These are phyloP conservation scores for Cebidichthys violaceus DNA, from an alignment of 2,113 vertebrate species.

Conservation along the genomic window DNA sequence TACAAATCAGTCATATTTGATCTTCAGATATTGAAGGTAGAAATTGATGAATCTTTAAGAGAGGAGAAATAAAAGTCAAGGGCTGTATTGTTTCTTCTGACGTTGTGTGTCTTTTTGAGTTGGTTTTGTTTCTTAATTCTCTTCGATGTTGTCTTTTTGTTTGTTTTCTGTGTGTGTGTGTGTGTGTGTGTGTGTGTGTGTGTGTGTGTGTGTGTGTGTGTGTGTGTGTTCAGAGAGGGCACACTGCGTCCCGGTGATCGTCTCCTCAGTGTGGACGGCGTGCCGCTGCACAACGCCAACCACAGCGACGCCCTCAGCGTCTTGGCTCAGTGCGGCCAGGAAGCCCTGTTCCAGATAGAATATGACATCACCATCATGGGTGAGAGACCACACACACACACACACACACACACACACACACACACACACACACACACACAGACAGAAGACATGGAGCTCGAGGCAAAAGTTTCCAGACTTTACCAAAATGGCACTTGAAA, in stretches of 20 bases:
- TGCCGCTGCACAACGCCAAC: conserved; percentile 89
- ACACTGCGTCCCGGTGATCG: conserved; percentile 93
- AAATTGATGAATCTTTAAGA: too few species aligned
- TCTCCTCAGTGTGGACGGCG: conserved; percentile 92
- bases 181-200: background rate
- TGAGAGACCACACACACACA: conserved; percentile 76
- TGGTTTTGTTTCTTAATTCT: too few species aligned
- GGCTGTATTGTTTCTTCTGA: too few species aligned
- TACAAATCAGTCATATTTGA: background rate
- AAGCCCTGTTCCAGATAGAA: conserved; percentile 95
- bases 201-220: conserved; percentile 13
- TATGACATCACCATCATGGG: conserved; percentile 96
- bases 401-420: background rate
- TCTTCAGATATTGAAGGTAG: background rate
- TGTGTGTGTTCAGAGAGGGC: conserved; percentile 86
- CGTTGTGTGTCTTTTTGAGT: background rate
- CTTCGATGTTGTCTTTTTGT: background rate
- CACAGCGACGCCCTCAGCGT: conserved; percentile 89
- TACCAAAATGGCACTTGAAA: conserved; percentile 34
- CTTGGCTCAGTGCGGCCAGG: conserved; percentile 91
- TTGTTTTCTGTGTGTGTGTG: background rate
- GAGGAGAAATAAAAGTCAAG: too few species aligned
- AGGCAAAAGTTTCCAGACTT: background rate
- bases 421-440: conserved; percentile 14
- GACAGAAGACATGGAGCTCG: conserved; percentile 8